Evolutionary conservation across 2,113 vertebrate species (phyloP), one percentile per base, ranked within the genome.

Genomic region (Hepsetus odoe): DNA sequence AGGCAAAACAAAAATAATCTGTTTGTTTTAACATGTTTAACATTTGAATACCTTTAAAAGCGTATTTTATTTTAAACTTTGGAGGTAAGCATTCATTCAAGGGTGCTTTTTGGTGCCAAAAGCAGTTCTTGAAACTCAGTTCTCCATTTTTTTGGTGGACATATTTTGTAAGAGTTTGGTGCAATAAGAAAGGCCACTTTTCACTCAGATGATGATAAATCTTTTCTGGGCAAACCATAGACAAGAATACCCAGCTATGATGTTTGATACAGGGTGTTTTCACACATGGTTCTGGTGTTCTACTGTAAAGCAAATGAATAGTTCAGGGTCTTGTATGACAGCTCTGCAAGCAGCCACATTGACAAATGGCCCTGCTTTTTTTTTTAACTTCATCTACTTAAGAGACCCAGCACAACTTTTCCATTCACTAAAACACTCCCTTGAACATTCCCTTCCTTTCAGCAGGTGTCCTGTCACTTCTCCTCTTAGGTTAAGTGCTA

Each of bases 331-430:
- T 81, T 76, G 84, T 82, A 70, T 89, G 88, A 87, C 86, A 89
- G 83, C 80, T 83, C 22, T 14, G 79, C 77, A 78, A 85, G 83
- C 85, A 84, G 80, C 77, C 81, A 75, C 74, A 56, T 83, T 90
- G 87, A 91, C 84, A 84, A 88, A 91, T 88, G 72, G 75, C 86
- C 71, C 81, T 69, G 79, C 72, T 83, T 87, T 88, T 83, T 87
- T 88, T 83, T 86, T 85, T 89, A 79, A 88, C 77, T 89, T 91
- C 86, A 89, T 91, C 86, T 88, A 82, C 82, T 88, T 87, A 85
- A 86, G 85, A 89, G 85, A 83, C 81, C 74, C 80, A 83, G 80
- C 72, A 78, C 16, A 33, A 72, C 81, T 79, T 84, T 32, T 83
- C 38, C 79, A 83, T 89, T 89, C 80, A 84, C 79, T 83, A 86